A percentile compares a stretch with the other conserved stretches of the same genome.
phyloP scores from a whole-genome alignment of 2,113 vertebrate genomes.

The Uria aalge region DNA sequence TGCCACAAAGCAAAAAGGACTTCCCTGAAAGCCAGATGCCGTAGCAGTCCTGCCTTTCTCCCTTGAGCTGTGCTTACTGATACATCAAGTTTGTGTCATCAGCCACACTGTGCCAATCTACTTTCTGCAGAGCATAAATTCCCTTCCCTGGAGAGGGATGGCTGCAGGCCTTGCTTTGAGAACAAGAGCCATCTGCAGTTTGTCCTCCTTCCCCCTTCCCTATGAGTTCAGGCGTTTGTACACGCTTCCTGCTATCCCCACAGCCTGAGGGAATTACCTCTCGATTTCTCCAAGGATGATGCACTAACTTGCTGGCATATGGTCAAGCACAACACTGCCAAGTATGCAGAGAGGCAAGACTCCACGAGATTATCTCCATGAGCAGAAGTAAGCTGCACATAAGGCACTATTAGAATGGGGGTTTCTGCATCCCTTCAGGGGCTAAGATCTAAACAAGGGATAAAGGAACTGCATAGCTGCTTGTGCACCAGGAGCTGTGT shows the following conservation, averaged over 20 bases:
- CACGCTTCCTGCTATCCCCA: not conserved
- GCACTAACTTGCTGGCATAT: not conserved
- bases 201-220: not conserved
- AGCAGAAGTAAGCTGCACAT: not conserved
- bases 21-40: not conserved
- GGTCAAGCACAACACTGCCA: not conserved
- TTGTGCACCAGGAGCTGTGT: not conserved
- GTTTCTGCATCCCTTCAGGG: not conserved
- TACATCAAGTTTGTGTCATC: not conserved
- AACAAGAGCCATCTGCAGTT: not conserved
- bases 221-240: not conserved
- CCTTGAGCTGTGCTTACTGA: not conserved
- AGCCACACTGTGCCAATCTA: not conserved
- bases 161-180: not conserved
- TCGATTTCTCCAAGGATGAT: not conserved
- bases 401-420: not conserved
- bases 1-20: not conserved
- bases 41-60: not conserved
- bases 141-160: not conserved
- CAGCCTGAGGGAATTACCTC: not conserved
- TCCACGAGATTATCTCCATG: not conserved
- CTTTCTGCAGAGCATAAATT: rapidly evolving
- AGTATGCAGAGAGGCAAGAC: not conserved
- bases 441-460: not conserved
- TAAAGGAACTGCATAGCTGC: not conserved